These are phyloP conservation scores for Luscinia megarhynchos DNA, from an alignment of 2,797 vertebrate species.

Conservation along the genomic window DNA sequence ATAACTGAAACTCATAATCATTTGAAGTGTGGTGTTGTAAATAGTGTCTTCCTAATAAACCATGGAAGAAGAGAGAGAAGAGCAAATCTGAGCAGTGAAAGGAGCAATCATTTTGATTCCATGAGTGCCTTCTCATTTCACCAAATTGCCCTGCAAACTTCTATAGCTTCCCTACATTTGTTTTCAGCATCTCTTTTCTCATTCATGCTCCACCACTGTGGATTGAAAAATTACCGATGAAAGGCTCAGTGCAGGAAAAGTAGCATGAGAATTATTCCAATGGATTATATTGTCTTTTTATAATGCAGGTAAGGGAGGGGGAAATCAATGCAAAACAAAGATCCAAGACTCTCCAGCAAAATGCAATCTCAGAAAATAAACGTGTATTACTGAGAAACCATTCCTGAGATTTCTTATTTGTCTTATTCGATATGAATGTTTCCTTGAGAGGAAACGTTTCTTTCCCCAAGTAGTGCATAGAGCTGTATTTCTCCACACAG, in stretches of 20 bases:
- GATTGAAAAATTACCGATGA: background rate
- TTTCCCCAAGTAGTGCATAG: background rate
- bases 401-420: background rate
- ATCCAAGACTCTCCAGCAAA: background rate
- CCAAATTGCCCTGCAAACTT: background rate
- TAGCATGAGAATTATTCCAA: background rate
- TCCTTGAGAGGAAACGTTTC: background rate
- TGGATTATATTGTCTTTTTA: background rate
- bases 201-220: background rate
- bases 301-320: rapidly evolving
- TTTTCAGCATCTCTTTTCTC: background rate
- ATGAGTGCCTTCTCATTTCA: background rate
- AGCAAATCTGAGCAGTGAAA: background rate
- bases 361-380: background rate
- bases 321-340: background rate
- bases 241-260: background rate
- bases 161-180: background rate
- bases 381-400: background rate
- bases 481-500: background rate
- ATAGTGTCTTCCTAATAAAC: background rate
- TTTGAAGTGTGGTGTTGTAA: background rate
- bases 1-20: background rate
- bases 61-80: background rate
- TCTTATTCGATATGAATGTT: background rate
- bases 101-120: background rate